Percentiles rank a stretch among this genome's conserved stretches.
These are phyloP conservation scores for Eriocheir sinensis DNA, from an alignment of 1,140 invertebrate genomes.

Conservation along the genomic window DNA sequence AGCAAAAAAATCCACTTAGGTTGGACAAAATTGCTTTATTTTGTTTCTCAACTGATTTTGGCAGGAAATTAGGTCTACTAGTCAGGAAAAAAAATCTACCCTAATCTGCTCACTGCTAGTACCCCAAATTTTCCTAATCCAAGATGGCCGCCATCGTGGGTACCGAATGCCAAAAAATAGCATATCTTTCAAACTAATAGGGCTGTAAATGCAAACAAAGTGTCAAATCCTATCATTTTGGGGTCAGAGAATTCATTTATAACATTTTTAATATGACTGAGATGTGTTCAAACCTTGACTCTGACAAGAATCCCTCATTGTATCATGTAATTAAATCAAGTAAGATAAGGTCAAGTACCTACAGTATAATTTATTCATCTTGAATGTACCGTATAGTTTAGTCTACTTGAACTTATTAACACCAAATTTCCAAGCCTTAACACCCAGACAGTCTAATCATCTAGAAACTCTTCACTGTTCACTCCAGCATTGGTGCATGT, in stretches of 20 bases:
- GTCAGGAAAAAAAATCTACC: too few relatives aligned
- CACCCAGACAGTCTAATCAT: background rate
- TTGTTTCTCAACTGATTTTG: too few relatives aligned
- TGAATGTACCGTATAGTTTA: background rate
- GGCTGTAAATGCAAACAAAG: too few relatives aligned
- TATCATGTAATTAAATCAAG: conserved; percentile 36
- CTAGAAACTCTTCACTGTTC: background rate
- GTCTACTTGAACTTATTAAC: conserved; percentile 19
- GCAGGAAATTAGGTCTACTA: too few relatives aligned
- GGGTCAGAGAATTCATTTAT: background rate
- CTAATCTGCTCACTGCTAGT: too few relatives aligned
- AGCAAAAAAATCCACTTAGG: too few relatives aligned
- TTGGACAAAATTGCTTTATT: too few relatives aligned
- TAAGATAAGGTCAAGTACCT: background rate
- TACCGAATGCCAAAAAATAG: too few relatives aligned
- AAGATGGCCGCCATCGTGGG: too few relatives aligned
- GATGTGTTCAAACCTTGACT: conserved; percentile 9
- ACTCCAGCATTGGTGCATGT: conserved; percentile 27
- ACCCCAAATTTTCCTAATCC: too few relatives aligned
- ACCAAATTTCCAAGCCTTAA: background rate
- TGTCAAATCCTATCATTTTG: background rate
- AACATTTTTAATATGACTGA: background rate
- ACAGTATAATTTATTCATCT: conserved; percentile 19
- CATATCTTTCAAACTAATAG: too few relatives aligned
- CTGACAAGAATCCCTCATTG: conserved; percentile 32